Percentiles rank a stretch among this genome's conserved stretches.
Evolutionary conservation across 2,888 invertebrate genomes (phyloP).

Genomic region (Blastobasis lacticolella): DNA sequence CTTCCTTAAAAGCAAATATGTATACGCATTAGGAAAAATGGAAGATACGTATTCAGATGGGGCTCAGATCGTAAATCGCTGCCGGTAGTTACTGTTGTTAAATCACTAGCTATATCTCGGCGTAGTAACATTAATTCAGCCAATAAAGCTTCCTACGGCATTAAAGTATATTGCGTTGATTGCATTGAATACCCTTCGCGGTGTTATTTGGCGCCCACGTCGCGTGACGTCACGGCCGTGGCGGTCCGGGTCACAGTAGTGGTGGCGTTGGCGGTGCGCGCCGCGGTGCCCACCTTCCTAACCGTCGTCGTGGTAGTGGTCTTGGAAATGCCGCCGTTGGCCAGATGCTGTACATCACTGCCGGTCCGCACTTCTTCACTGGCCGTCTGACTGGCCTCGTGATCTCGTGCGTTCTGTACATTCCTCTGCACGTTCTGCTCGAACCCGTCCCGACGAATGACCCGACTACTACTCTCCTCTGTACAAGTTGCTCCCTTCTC

Average conservation of each 20-base stretch:
- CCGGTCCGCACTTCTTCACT: slow-evolving; percentile 53
- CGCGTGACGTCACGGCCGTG: slow-evolving; percentile 55
- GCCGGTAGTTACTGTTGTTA: slow-evolving; percentile 7
- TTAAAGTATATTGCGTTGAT: background rate
- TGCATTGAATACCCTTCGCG: background rate
- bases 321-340: slow-evolving; percentile 53
- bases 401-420: slow-evolving; percentile 44
- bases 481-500: slow-evolving; percentile 38
- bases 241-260: slow-evolving; percentile 50
- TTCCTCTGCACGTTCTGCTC: slow-evolving; percentile 46
- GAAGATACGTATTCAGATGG: too few species aligned
- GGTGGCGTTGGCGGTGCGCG: slow-evolving; percentile 49
- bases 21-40: too few species aligned
- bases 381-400: slow-evolving; percentile 44
- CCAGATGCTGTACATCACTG: slow-evolving; percentile 51
- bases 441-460: slow-evolving; percentile 46
- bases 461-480: slow-evolving; percentile 39
- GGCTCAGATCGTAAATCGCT: slow-evolving; percentile 4
- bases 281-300: slow-evolving; percentile 51
- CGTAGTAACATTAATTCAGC: slow-evolving; percentile 10
- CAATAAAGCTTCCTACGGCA: slow-evolving; percentile 8
- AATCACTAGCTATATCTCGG: slow-evolving; percentile 13
- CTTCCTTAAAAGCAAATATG: background rate
- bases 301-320: slow-evolving; percentile 62
- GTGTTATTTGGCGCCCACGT: slow-evolving; percentile 55